Percentiles rank a stretch among this genome's conserved stretches.
phyloP scores from a whole-genome alignment of 2,888 invertebrate genomes.

The Caenorhabditis sp. region DNA sequence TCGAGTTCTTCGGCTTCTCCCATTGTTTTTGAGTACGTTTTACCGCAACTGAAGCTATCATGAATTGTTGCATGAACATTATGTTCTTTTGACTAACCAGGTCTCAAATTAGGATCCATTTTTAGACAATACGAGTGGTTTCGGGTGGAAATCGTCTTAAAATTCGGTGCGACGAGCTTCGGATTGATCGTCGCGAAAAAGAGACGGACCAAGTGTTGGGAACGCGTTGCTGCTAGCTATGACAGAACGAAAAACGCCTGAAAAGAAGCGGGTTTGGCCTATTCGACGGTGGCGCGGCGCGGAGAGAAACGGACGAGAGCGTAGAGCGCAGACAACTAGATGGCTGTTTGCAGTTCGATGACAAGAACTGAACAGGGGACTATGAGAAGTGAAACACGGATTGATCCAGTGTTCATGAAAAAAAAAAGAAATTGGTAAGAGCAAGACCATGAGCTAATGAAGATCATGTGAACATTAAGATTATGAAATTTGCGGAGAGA shows the following conservation, averaged over 20 bases:
- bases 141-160: background rate
- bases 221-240: conserved; percentile 29
- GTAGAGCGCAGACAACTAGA: conserved; percentile 17
- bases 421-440: background rate
- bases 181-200: conserved; percentile 26
- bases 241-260: conserved; percentile 45
- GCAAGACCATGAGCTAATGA: no score
- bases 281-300: conserved; percentile 7
- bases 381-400: background rate
- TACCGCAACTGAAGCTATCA: conserved; percentile 38
- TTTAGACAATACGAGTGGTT: conserved; percentile 1
- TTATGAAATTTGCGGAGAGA: no score
- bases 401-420: background rate
- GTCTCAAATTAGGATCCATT: conserved; percentile 46
- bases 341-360: conserved; percentile 55
- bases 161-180: conserved; percentile 10
- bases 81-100: conserved; percentile 16
- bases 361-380: conserved; percentile 24
- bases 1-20: conserved; percentile 59
- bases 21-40: conserved; percentile 65
- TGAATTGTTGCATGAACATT: background rate
- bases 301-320: background rate
- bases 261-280: conserved; percentile 28
- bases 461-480: no score
- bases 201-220: conserved; percentile 40